phyloP scores from a whole-genome alignment of 2,113 vertebrate genomes.

The Acanthochromis polyacanthus region DNA sequence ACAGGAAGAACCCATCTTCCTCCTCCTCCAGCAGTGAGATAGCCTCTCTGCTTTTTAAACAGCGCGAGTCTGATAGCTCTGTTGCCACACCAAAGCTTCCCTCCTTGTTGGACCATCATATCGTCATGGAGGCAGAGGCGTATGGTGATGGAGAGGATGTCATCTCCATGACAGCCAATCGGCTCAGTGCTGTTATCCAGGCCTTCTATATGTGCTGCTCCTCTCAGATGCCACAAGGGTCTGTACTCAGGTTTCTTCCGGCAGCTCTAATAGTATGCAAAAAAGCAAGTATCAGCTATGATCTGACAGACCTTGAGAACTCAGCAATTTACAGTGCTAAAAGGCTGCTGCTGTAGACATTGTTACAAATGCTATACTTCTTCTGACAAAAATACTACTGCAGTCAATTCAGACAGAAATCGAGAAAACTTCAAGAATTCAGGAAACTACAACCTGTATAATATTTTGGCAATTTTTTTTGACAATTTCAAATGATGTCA shows the following conservation, averaged over 20 bases:
- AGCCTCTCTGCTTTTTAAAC: slow-evolving; percentile 89
- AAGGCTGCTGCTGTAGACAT: neutral
- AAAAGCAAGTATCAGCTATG: neutral
- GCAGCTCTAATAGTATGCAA: neutral
- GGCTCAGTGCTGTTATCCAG: slow-evolving; percentile 98
- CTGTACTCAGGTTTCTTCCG: slow-evolving; percentile 25
- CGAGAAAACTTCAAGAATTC: too few species aligned
- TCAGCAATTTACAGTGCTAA: neutral
- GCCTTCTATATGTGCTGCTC: slow-evolving; percentile 99
- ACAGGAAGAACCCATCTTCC: slow-evolving; percentile 84
- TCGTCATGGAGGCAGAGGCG: slow-evolving; percentile 85
- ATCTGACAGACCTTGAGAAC: neutral
- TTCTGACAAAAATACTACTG: neutral
- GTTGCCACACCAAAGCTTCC: slow-evolving; percentile 40
- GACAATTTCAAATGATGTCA: too few species aligned
- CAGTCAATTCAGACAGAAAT: too few species aligned
- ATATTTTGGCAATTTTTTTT: too few species aligned
- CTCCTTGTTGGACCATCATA: slow-evolving; percentile 64
- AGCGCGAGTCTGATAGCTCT: slow-evolving; percentile 82
- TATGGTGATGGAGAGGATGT: slow-evolving; percentile 94
- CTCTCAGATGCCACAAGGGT: slow-evolving; percentile 98
- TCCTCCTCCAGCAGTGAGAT: slow-evolving; percentile 81
- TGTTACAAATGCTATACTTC: too few species aligned
- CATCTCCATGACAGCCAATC: slow-evolving; percentile 97
- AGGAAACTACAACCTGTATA: too few species aligned